Evolutionary conservation across 1,140 invertebrate genomes (phyloP), one percentile per base, ranked within the genome.

Genomic region (Chelonus insularis): DNA sequence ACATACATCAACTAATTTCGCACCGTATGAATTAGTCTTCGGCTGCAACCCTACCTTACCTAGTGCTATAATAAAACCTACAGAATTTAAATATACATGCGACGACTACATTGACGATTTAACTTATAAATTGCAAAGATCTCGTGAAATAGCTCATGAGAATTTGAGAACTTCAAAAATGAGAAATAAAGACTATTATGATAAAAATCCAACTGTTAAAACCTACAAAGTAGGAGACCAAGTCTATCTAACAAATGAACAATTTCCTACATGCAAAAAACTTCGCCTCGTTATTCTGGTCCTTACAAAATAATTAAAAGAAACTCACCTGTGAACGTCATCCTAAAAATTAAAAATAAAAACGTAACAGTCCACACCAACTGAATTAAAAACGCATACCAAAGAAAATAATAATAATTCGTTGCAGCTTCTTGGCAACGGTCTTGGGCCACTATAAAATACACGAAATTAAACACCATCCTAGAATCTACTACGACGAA

Each of bases 1-100:
- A 20, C 75, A 81, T 51, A 48, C 32, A 14, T 29, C 64, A 0
- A 78, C 76, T 2, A 63, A 68, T 0, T 68, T 63, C 16, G 43
- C 59, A 5, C 59, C 59, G 1, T 37, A 54, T 25, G 51, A 52
- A 20, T 21, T 61, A 16, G 21, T 61, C 9, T 61, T 54, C 21
- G 59, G 59, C 5, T 12, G n/a, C 11, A 25, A 12, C 7, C 51
- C 60, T 8, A 47, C 18, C 20, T 21, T 62, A 48, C 57, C 62
- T 7, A 29, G 25, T 29, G 25, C 25, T 4, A 29, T 29, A 3
- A 29, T 7, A 4, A 29, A 29, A 29, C 25, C 25, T 29, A 29
- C 25, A 29, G 25, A 29, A 29, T 29, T 29, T 29, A 29, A 29
- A 7, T 29, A 29, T 7, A 29, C 25, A 4, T 29, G 7, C 25